Conservation (phyloP, 1,140 invertebrate species). For the Mesaphorura yosii region DNA sequence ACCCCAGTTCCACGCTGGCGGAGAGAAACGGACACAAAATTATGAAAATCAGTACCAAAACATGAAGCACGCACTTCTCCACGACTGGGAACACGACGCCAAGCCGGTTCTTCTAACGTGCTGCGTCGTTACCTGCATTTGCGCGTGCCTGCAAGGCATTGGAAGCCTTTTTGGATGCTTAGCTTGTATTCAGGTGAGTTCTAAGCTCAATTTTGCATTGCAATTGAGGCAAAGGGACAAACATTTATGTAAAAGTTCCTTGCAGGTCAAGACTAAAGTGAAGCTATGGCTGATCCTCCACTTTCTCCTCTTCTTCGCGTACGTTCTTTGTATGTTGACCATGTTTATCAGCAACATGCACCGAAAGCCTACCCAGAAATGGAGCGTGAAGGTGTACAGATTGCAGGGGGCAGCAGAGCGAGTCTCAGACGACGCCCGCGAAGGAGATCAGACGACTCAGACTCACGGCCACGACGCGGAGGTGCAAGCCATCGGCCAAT, state of each 20-base stretch:
- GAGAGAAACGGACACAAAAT: neutral
- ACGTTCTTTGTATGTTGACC: neutral
- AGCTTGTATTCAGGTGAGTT: conserved; percentile 4
- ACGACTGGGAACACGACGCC: neutral
- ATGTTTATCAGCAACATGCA: neutral
- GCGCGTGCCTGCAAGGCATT: neutral
- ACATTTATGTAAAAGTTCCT: neutral
- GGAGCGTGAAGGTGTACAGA: neutral
- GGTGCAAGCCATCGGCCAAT: neutral
- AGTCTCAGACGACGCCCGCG: too few relatives aligned
- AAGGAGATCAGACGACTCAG: too few relatives aligned
- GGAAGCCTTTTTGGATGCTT: neutral
- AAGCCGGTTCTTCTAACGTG: conserved; percentile 4
- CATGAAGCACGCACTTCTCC: neutral
- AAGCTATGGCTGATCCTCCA: conserved; percentile 8
- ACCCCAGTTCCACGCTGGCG: neutral
- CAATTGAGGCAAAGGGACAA: neutral
- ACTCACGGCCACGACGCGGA: neutral
- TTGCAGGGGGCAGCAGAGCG: neutral
- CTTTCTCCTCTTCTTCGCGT: neutral
- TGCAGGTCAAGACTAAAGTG: neutral
- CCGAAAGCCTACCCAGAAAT: neutral
- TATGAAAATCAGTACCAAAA: neutral
- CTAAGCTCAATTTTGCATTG: neutral
- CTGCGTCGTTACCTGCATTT: neutral